Base-by-base conservation (phyloP, 2,888 invertebrate genomes). In the Orchestes rusci region DNA sequence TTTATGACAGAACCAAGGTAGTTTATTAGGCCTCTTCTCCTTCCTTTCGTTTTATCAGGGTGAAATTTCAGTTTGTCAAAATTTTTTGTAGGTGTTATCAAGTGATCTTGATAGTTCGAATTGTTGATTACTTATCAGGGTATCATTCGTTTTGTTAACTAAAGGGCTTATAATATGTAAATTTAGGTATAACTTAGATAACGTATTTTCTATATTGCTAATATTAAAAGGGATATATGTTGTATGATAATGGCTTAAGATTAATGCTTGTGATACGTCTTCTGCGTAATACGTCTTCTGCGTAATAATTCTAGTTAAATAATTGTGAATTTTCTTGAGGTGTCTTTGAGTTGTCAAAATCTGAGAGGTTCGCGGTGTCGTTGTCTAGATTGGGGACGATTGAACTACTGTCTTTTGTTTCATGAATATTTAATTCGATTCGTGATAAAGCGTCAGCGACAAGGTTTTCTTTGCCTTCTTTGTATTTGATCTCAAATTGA, bases 401-500 rank as follows among this genome's bases (percentile, higher is more conserved):
- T 8, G 23, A 27, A 3, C 10, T 8, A 2, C 7, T 40, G 15
- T 23, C 27, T n/a, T n/a, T n/a, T n/a, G n/a, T n/a, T n/a, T 33
- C 33, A 28, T 13, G 3, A 19, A 4, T 10, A 29, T 45, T 39
- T 4, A 45, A 20, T 40, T 45, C 39, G 2, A 45, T 23, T 33
- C 39, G 18, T 4, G 16, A 31, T 23, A 45, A 31, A 13, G 39
- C 39, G 16, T 45, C 42, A 16, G 42, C 46, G 10, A 46, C 46
- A 10, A 12, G 3, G 19, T 46, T 42, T 32, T 46, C 46, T 32
- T 41, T 32, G 3, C 42, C 46, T 8, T 41, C 37, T 19, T 38
- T 31, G 15, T 46, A 42, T 37, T 32, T 46, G 4, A 46, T 33
- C 19, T 49, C 36, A 32, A 45, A 45, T 18, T 49, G 35, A 18